A percentile compares a stretch with the other conserved stretches of the same genome.
Evolutionary conservation across 2,888 invertebrate species (phyloP).

Genomic region (Marronus borbonicus): DNA sequence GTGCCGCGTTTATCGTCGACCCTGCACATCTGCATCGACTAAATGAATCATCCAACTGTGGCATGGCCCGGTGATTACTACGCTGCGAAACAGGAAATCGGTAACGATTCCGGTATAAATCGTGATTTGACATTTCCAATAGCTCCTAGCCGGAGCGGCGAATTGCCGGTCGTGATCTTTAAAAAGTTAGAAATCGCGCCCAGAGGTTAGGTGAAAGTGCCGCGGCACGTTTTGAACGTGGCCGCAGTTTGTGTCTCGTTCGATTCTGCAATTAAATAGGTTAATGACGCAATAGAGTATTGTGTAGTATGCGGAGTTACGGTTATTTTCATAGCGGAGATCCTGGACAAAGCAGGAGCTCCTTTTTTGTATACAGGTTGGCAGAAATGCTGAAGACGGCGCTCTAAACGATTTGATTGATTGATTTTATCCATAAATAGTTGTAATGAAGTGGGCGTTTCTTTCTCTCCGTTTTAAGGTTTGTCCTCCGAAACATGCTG

Average conservation of each 20-base stretch:
- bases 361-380: background rate
- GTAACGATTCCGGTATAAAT: slow-evolving; percentile 8
- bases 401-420: too few relatives aligned
- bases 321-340: background rate
- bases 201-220: slow-evolving; percentile 31
- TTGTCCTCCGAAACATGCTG: too few relatives aligned
- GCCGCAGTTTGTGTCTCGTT: background rate
- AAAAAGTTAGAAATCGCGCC: slow-evolving; percentile 22
- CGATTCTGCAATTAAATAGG: slow-evolving; percentile 30
- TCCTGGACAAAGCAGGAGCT: slow-evolving; percentile 7
- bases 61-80: background rate
- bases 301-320: background rate
- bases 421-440: too few relatives aligned
- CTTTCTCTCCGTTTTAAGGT: too few relatives aligned
- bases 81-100: slow-evolving; percentile 24
- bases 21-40: too few relatives aligned
- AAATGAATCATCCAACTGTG: slow-evolving; percentile 18
- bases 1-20: too few relatives aligned
- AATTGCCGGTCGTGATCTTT: slow-evolving; percentile 28
- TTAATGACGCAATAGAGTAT: slow-evolving; percentile 20
- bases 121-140: slow-evolving; percentile 18
- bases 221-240: slow-evolving; percentile 7
- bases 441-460: too few relatives aligned
- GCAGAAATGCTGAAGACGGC: too few relatives aligned
- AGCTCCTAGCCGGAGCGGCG: background rate